phyloP scores from a whole-genome alignment of 2,888 invertebrate genomes.

The Agrochola lota region DNA sequence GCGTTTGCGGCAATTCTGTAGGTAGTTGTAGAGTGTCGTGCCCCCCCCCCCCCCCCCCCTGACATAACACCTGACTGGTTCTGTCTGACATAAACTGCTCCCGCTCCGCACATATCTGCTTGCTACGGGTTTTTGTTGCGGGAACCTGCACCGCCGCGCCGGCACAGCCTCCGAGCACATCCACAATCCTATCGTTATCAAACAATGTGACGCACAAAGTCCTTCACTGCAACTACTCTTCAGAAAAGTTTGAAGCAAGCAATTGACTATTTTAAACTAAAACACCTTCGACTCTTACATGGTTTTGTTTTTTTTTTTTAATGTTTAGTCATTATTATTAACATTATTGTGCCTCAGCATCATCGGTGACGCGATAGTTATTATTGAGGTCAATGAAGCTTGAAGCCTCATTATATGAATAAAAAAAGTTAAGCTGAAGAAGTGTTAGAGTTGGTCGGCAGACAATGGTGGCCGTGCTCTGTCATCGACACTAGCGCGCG shows the following conservation, averaged over 20 bases:
- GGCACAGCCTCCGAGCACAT: conserved; percentile 14
- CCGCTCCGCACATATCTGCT: conserved; percentile 54
- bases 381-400: neutral
- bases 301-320: neutral
- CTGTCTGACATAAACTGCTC: conserved; percentile 62
- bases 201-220: neutral
- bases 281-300: neutral
- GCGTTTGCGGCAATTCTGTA: conserved; percentile 23
- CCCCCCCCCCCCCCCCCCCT: conserved; percentile 46
- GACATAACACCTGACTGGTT: conserved; percentile 78
- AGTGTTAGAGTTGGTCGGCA: neutral
- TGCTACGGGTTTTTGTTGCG: conserved; percentile 52
- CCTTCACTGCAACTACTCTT: neutral
- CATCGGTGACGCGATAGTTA: neutral
- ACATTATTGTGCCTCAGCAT: neutral
- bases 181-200: conserved; percentile 1
- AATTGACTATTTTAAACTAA: too few species aligned
- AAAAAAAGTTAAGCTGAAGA: neutral
- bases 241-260: neutral
- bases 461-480: neutral
- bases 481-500: neutral
- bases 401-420: neutral
- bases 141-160: neutral
- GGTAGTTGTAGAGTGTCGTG: neutral
- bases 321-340: neutral